Evolutionary conservation across 2,888 invertebrate species (phyloP).

Genomic region (Agrypnus murinus): DNA sequence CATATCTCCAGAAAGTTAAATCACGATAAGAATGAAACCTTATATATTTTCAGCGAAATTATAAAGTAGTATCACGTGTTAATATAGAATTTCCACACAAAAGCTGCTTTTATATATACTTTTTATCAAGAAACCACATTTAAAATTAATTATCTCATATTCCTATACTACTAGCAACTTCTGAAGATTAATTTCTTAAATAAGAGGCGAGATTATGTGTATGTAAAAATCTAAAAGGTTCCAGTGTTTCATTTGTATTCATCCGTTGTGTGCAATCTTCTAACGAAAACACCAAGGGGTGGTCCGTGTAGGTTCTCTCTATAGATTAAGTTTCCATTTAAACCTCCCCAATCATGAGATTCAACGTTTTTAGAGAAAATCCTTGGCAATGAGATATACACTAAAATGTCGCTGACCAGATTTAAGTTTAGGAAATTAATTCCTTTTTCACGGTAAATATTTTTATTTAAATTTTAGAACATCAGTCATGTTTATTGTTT

Average conservation of each 20-base stretch:
- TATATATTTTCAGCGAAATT: no score
- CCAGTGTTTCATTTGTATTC: conserved; percentile 19
- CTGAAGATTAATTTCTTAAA: neutral
- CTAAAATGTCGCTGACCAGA: neutral
- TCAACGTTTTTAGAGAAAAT: neutral
- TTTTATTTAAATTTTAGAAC: no score
- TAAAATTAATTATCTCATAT: no score
- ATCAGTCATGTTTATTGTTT: no score
- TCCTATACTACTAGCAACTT: no score
- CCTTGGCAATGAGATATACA: neutral
- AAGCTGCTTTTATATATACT: no score
- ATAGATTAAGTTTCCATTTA: conserved; percentile 8
- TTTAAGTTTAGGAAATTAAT: no score
- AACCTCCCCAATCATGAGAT: conserved; percentile 6
- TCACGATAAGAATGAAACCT: conserved; percentile 7
- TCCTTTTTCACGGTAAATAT: no score
- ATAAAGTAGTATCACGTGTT: no score
- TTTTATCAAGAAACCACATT: no score
- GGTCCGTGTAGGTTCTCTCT: neutral
- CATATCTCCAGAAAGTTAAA: conserved; percentile 41
- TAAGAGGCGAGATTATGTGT: neutral
- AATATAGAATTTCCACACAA: no score
- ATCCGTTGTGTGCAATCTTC: conserved; percentile 20
- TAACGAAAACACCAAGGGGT: conserved; percentile 19
- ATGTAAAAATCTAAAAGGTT: conserved; percentile 9